Evolutionary conservation across 2,797 vertebrate genomes (phyloP).

Genomic region (Apogon hyalosoma): DNA sequence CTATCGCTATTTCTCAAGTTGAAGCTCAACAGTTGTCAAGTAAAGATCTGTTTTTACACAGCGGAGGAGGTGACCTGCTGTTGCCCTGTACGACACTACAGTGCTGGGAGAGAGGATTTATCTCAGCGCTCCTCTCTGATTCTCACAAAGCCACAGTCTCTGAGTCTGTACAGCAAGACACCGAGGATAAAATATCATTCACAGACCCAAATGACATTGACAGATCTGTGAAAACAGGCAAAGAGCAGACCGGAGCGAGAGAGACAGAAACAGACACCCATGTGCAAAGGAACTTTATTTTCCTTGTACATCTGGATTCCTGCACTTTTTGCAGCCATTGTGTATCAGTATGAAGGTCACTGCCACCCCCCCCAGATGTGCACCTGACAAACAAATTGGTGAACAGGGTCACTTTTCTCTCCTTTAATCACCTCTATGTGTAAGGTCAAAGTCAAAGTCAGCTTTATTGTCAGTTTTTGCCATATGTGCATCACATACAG

Average conservation of each 20-base stretch:
- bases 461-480: too few species aligned
- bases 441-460: slow-evolving; percentile 3
- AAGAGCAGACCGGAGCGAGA: background rate
- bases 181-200: slow-evolving; percentile 66
- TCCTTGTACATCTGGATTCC: slow-evolving; percentile 68
- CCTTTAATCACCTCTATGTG: slow-evolving; percentile 5
- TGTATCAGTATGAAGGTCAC: slow-evolving; percentile 52
- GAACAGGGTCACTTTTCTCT: slow-evolving; percentile 46
- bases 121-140: slow-evolving; percentile 40
- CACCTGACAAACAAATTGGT: slow-evolving; percentile 71
- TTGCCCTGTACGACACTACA: slow-evolving; percentile 31
- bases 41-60: slow-evolving; percentile 51
- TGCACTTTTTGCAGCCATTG: slow-evolving; percentile 37
- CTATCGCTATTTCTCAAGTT: slow-evolving; percentile 38
- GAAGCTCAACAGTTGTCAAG: slow-evolving; percentile 25
- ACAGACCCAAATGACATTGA: slow-evolving; percentile 69
- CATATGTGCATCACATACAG: too few species aligned
- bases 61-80: slow-evolving; percentile 52
- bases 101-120: slow-evolving; percentile 48
- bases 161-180: slow-evolving; percentile 48
- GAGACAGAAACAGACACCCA: slow-evolving; percentile 41
- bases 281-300: slow-evolving; percentile 10
- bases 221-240: slow-evolving; percentile 64
- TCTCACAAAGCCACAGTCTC: slow-evolving; percentile 46
- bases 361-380: slow-evolving; percentile 55